Conservation (phyloP, 2,888 invertebrate species). For the Eurytoma adleriae region DNA sequence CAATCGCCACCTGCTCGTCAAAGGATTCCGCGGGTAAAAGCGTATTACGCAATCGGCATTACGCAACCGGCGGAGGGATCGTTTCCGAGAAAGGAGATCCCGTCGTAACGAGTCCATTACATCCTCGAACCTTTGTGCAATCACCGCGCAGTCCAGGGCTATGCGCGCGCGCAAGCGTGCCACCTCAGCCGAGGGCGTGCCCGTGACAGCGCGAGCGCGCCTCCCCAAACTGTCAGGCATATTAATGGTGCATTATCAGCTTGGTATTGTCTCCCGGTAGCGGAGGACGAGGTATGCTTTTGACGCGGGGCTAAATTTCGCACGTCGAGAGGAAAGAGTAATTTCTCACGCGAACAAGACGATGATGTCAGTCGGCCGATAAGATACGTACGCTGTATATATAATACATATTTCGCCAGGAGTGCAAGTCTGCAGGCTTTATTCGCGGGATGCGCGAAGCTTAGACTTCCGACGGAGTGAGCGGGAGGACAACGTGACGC, state of each 20-base stretch:
- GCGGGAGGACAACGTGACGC: too few relatives aligned
- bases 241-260: constrained; percentile 59
- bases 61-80: too few relatives aligned
- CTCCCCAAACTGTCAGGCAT: constrained; percentile 55
- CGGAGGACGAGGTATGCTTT: not conserved
- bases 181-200: constrained; percentile 29
- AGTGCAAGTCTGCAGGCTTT: too few relatives aligned
- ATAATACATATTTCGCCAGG: too few relatives aligned
- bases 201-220: constrained; percentile 45
- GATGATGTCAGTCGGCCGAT: constrained; percentile 48
- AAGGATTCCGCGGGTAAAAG: too few relatives aligned
- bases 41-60: too few relatives aligned
- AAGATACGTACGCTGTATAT: not conserved
- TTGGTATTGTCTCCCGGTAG: constrained; percentile 36
- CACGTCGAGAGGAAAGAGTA: constrained; percentile 11
- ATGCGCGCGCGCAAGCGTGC: not conserved
- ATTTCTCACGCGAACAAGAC: constrained; percentile 48
- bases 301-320: constrained; percentile 22
- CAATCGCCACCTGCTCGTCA: too few relatives aligned
- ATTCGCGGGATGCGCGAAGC: too few relatives aligned
- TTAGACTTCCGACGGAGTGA: too few relatives aligned
- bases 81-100: too few relatives aligned
- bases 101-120: too few relatives aligned
- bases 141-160: not conserved
- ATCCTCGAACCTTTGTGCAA: too few relatives aligned